Percentiles rank a stretch among this genome's conserved stretches.
Conservation (phyloP, 2,888 invertebrate genomes). For the Kryphioiulus occultus region DNA sequence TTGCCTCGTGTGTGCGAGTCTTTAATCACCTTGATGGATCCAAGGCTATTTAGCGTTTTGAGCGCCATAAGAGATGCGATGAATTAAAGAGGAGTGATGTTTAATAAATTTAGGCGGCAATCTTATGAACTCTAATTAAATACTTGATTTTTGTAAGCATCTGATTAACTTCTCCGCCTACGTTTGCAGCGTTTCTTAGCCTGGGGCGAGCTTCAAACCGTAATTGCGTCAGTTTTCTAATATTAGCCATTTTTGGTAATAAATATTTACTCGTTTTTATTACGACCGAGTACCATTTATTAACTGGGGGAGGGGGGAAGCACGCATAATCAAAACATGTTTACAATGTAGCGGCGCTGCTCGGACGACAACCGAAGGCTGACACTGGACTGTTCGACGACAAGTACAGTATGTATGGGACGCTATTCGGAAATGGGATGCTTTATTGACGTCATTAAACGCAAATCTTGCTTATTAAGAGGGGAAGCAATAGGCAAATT, state of each 20-base stretch:
- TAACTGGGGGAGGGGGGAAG: neutral
- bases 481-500: neutral
- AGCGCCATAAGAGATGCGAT: neutral
- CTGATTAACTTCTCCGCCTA: neutral
- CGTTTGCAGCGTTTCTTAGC: neutral
- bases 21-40: neutral
- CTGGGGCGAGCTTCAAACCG: neutral
- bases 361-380: neutral
- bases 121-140: conserved; percentile 33
- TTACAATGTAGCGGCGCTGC: neutral
- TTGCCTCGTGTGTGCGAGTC: neutral
- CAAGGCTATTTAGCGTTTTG: neutral
- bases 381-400: neutral
- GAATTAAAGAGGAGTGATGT: neutral
- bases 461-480: neutral
- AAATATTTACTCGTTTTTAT: conserved; percentile 23
- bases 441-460: conserved; percentile 1
- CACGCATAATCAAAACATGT: neutral
- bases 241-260: conserved; percentile 20
- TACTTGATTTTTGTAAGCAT: neutral
- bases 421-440: neutral
- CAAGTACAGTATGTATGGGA: too few relatives aligned
- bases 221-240: neutral
- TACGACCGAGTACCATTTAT: neutral
- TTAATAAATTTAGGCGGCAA: conserved; percentile 1